Evolutionary conservation across 2,797 vertebrate genomes (phyloP), one percentile per base, ranked within the genome.

Genomic region (Halcyon chelicuti): DNA sequence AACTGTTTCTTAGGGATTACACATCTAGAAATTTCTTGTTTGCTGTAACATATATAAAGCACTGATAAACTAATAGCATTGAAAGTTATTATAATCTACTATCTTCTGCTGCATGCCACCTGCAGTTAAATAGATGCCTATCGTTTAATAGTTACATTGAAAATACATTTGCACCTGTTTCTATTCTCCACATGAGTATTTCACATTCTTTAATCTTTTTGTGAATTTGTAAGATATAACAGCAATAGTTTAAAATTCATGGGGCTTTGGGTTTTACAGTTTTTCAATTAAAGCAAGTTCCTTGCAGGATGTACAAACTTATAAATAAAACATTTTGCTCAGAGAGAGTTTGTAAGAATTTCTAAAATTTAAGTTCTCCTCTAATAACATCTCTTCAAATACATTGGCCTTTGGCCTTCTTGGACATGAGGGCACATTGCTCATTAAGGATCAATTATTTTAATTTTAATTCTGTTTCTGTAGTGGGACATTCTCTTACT

Each of bases 141-240:
- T 74, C 8, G 58, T 88, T 95, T 94, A 94, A 93, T 87, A 91
- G 33, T 49, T 90, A 1, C 17, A 87, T 86, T 94, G 94, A 66
- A 96, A 96, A 87, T n/a, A 25, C 29, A 71, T 70, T 63, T 92
- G 6, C 42, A 57, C 10, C n/a, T 88, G 10, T 29, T 80, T 86
- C 23, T 67, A n/a, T 66, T 31, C 12, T 70, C 44, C 35, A n/a
- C 8, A 33, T 23, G 26, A 85, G 14, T 66, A 54, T 87, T 89
- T 89, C 35, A 62, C 33, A 33, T 37, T 62, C 26, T 66, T 71
- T 91, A 86, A 37, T 82, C 15, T 70, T 47, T 65, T 57, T 77
- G 17, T 87, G 55, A 67, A 85, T 12, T 5, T 62, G 18, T 71
- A 82, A 93, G 57, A 72, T 88, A 26, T n/a, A 66, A 40, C 39